Evolutionary conservation across 1,140 invertebrate genomes (phyloP), one percentile per base, ranked within the genome.

Genomic region (Drosophila kanapiae): DNA sequence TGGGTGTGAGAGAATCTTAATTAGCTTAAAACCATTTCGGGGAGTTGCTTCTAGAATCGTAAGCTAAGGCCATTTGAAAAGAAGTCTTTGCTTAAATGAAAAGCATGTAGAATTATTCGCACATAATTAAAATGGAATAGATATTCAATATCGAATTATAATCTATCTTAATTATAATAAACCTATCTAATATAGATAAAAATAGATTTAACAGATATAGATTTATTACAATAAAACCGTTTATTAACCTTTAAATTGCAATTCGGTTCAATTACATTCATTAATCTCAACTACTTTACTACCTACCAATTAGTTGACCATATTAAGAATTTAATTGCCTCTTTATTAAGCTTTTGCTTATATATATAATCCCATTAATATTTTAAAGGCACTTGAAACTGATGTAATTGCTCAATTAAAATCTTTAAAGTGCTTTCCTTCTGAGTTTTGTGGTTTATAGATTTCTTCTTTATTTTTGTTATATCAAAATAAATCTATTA

Each of bases 21-120:
- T 77, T 74, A 74, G 54, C 53, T 48, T 38, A 70, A 48, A 72
- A 42, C n/a, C 53, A 37, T 47, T 42, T 31, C 5, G 14, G 4
- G 11, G 11, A n/a, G 9, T 9, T 40, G 29, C 35, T 29, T 6
- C 23, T 2, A 23, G 1, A 23, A 23, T 29, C 5, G 6, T 5
- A 1, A 29, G 7, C 27, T 48, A 10, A 35, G n/a, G 3, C 5
- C 14, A 16, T 33, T 37, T 8, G 16, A 9, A 29, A 29, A 18
- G n/a, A 6, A 37, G 16, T 18, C 4, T 18, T 29, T 64, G 43
- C 7, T 2, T n/a, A 1, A 31, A 56, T 14, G 29, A 23, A 33
- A 40, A 54, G 18, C 11, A 7, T 8, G 31, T 14, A 27, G 1
- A 48, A 11, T 31, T 51, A 3, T 33, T 51, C 13, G 23, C 23